Evolutionary conservation across 2,888 invertebrate genomes (phyloP), one percentile per base, ranked within the genome.

Genomic region (Meiosimyza decipiens): DNA sequence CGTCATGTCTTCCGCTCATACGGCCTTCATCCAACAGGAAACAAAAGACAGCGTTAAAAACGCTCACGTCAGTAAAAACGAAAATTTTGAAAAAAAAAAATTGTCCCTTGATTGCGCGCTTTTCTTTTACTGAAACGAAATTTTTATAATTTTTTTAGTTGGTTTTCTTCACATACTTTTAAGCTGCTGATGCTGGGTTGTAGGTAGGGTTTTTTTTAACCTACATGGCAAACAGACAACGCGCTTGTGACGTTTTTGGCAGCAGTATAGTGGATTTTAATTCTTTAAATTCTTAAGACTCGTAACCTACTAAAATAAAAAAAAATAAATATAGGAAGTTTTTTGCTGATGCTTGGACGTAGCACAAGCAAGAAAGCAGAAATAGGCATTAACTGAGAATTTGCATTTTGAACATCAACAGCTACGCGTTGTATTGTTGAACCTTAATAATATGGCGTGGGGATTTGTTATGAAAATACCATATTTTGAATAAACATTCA

Each of bases 21-120:
- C 9, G 40, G 28, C 15, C 51, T 51, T 33, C 64, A 28, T 16
- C 50, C n/a, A 28, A 13, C 57, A 5, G 15, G 22, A 6, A 40
- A 40, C 40, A 40, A 40, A 49, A 18, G 62, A 18, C n/a, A 67
- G 28, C 67, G 47, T 67, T 63, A 67, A 63, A 72, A 68, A 69
- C 72, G 69, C 57, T 64, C 55, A 59, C 57, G 72, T 63, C 72
- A 72, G 72, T 67, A 47, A 68, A 63, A 69, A 33, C 22, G 55
- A 2, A 40, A 40, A 63, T 63, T 70, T 40, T 33, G 57, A 67
- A 63, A 63, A 64, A 22, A 63, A 63, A 64, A 63, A 72, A 66
- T 18, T 18, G 49, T 18, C 70, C 62, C 70, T 63, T 70, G 62
- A 70, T 70, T 70, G 70, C 70, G 54, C 62, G 33, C 63, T 52